Conservation (phyloP, 2,888 invertebrate species). For the Sympetrum striolatum region DNA sequence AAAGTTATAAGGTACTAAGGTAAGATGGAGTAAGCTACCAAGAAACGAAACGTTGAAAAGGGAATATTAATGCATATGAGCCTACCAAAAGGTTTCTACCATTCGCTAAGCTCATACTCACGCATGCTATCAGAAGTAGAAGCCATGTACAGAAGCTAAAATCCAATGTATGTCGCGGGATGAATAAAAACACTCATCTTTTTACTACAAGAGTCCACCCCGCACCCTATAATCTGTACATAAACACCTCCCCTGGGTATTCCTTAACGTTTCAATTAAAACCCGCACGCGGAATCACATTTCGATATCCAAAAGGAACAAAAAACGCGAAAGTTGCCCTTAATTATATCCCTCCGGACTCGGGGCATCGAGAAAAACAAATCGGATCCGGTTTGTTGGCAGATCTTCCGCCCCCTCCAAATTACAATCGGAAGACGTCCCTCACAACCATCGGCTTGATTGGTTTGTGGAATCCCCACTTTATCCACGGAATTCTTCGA, state of each 20-base stretch:
- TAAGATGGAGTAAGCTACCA: too few relatives aligned
- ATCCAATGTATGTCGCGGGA: too few relatives aligned
- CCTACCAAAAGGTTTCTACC: too few relatives aligned
- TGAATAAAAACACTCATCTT: background rate
- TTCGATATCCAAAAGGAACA: background rate
- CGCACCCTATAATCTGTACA: background rate
- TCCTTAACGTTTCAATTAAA: background rate
- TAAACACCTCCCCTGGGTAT: background rate
- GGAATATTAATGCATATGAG: too few relatives aligned
- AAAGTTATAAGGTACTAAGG: too few relatives aligned
- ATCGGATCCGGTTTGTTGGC: background rate
- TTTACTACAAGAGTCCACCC: background rate
- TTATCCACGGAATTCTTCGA: background rate
- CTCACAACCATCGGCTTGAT: background rate
- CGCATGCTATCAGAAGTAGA: too few relatives aligned
- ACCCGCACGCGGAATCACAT: background rate
- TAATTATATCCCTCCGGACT: background rate
- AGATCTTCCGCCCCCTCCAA: background rate
- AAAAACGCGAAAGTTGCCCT: background rate
- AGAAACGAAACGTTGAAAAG: too few relatives aligned
- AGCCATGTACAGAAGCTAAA: too few relatives aligned
- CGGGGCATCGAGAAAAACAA: background rate
- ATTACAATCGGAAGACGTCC: background rate
- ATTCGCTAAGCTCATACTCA: too few relatives aligned
- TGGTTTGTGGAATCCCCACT: background rate